A percentile compares a stretch with the other conserved stretches of the same genome.
These are phyloP conservation scores for Tenualosa ilisha DNA, from an alignment of 2,797 vertebrate genomes.

Conservation along the genomic window DNA sequence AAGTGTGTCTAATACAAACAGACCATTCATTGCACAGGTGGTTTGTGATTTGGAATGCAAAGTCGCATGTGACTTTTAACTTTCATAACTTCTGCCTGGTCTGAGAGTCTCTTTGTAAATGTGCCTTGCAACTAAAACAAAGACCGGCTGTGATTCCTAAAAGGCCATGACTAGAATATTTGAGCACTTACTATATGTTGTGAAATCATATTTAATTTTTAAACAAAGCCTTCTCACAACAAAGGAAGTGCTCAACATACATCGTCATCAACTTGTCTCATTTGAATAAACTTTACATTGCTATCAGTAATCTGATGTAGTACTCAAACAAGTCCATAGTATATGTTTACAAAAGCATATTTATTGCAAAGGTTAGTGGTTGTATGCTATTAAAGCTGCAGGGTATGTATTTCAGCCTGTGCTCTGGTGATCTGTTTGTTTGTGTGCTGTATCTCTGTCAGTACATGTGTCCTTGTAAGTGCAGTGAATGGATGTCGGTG, in stretches of 20 bases:
- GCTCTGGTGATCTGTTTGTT: constrained; percentile 1
- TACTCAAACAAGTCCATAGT: constrained; percentile 1
- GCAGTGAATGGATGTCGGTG: not conserved
- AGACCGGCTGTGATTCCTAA: not conserved
- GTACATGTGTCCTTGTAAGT: constrained; percentile 14
- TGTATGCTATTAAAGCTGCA: not conserved
- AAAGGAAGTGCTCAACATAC: not conserved
- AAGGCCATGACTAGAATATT: not conserved
- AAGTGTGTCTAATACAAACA: constrained; percentile 5
- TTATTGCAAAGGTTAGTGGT: not conserved
- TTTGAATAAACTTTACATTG: constrained; percentile 49
- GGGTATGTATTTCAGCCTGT: not conserved
- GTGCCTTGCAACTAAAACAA: not conserved
- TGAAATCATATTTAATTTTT: not conserved
- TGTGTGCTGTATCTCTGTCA: constrained; percentile 8
- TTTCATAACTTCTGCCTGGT: not conserved
- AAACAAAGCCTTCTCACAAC: not conserved
- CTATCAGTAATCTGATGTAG: constrained; percentile 35
- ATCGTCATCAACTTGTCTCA: constrained; percentile 19
- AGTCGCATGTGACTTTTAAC: constrained; percentile 5
- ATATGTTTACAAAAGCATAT: constrained; percentile 1
- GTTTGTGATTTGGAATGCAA: not conserved
- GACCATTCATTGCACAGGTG: constrained; percentile 21
- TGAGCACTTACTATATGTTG: not conserved
- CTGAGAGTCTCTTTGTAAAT: constrained; percentile 6